Evolutionary conservation across 2,888 invertebrate species (phyloP).

Genomic region (Agapostemon virescens): DNA sequence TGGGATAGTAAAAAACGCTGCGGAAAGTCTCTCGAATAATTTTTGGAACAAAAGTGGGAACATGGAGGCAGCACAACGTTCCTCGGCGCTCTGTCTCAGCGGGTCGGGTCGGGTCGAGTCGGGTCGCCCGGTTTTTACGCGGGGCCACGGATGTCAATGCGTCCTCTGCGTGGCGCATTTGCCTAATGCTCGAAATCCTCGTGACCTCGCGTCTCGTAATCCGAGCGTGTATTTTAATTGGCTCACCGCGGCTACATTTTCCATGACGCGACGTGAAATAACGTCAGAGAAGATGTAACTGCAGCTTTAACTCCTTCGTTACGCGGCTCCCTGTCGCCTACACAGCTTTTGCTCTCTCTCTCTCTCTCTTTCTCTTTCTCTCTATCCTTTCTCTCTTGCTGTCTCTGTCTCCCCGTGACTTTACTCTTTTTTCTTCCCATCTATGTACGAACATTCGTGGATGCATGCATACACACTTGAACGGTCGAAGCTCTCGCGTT

Average conservation of each 20-base stretch:
- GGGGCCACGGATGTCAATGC: constrained; percentile 50
- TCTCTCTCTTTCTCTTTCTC: neutral
- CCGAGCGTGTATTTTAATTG: constrained; percentile 60
- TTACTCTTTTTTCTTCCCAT: neutral
- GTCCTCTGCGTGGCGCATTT: constrained; percentile 52
- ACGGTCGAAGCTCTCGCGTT: constrained; percentile 24
- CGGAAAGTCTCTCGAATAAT: constrained; percentile 33
- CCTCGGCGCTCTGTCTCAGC: neutral
- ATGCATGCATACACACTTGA: constrained; percentile 14
- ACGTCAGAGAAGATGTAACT: constrained; percentile 50
- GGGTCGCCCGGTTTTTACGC: constrained; percentile 29
- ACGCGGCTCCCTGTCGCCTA: neutral
- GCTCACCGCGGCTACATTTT: constrained; percentile 47
- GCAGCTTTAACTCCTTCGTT: constrained; percentile 46
- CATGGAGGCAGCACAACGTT: constrained; percentile 2
- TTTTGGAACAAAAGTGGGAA: constrained; percentile 41
- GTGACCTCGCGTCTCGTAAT: constrained; percentile 49
- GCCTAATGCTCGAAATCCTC: constrained; percentile 57
- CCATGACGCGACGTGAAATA: constrained; percentile 50
- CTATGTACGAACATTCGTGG: neutral
- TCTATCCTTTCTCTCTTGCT: neutral
- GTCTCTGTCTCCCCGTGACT: neutral
- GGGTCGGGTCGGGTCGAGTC: neutral
- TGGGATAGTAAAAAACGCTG: constrained; percentile 15
- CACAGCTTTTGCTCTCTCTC: neutral